A percentile compares a stretch with the other conserved stretches of the same genome.
These are phyloP conservation scores for Rhadinocentrus ornatus DNA, from an alignment of 2,797 vertebrate genomes.

Conservation along the genomic window DNA sequence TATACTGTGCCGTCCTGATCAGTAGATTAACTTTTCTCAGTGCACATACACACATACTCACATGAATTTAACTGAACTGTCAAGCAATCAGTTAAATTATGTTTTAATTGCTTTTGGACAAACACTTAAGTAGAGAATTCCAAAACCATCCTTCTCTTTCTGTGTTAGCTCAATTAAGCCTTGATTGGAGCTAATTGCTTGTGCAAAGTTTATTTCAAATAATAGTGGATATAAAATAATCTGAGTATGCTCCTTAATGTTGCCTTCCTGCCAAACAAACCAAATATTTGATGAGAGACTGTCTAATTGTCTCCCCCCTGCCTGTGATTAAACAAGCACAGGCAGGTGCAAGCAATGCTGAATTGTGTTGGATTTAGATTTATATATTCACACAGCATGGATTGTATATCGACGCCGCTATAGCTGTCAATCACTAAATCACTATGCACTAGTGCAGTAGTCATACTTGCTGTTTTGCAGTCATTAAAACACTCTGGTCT, in stretches of 20 bases:
- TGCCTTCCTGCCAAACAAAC: constrained; percentile 71
- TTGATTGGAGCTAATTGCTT: constrained; percentile 84
- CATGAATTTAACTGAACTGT: constrained; percentile 38
- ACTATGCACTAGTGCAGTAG: constrained; percentile 33
- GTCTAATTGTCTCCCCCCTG: constrained; percentile 73
- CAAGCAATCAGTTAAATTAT: constrained; percentile 64
- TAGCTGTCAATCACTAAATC: constrained; percentile 55
- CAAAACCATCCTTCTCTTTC: constrained; percentile 64
- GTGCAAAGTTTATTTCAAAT: constrained; percentile 69
- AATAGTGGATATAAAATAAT: constrained; percentile 66
- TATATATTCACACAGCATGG: constrained; percentile 48
- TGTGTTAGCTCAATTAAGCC: constrained; percentile 83
- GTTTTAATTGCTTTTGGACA: constrained; percentile 77
- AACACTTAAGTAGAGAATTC: constrained; percentile 68
- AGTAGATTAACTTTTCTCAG: neutral
- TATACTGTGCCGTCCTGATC: constrained; percentile 1
- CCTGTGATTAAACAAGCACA: constrained; percentile 63
- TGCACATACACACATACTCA: neutral
- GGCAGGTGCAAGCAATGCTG: constrained; percentile 56
- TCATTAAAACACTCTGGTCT: constrained; percentile 69
- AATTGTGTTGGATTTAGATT: constrained; percentile 46
- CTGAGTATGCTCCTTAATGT: constrained; percentile 57
- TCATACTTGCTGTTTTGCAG: constrained; percentile 50
- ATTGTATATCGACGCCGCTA: constrained; percentile 48
- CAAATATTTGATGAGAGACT: constrained; percentile 77